Evolutionary conservation across 2,797 vertebrate genomes (phyloP), one percentile per base, ranked within the genome.

Genomic region (Cossypha dichroa): DNA sequence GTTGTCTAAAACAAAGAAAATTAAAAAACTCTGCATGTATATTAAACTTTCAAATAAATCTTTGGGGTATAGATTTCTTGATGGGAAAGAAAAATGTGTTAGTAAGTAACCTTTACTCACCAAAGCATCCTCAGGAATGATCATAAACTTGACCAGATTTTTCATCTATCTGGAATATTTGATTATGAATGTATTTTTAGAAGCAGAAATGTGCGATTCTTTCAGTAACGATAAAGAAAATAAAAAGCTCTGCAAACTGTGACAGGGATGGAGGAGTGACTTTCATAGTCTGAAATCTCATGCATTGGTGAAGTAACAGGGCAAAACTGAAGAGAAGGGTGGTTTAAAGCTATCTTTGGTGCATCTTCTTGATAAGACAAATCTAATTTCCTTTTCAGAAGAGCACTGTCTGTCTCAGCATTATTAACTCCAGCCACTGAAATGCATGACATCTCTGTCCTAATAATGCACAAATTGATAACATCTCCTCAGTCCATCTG

Each of bases 311-410:
- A 72, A 82, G 49, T 72, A 77, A 77, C n/a, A 68, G n/a, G 58
- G 56, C 28, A 80, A 68, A 91, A 70, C 52, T 67, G 58, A 76
- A 89, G 56, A 82, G 59, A 52, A 73, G 15, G 5, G 20, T 54
- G 19, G 20, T 80, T 90, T 89, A 70, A 62, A 77, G 56, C 54
- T 86, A n/a, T 85, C 81, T 92, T 93, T 48, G 67, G 81, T 80
- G 51, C 75, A 77, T 94, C 81, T 85, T 89, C 46, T 80, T 83
- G 93, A 92, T 91, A 94, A 88, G 54, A 77, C 72, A 92, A 95
- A 95, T 91, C 60, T 92, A 93, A 96, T 96, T 96, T 96, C 92
- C 94, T 94, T 90, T 80, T 48, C 68, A 74, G 75, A 88, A 93
- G 58, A 89, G 78, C 58, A 55, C 60, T 91, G 49, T 66, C 74